Base-by-base conservation (phyloP, 2,888 invertebrate species). In the Drosophila kambysellisi region DNA sequence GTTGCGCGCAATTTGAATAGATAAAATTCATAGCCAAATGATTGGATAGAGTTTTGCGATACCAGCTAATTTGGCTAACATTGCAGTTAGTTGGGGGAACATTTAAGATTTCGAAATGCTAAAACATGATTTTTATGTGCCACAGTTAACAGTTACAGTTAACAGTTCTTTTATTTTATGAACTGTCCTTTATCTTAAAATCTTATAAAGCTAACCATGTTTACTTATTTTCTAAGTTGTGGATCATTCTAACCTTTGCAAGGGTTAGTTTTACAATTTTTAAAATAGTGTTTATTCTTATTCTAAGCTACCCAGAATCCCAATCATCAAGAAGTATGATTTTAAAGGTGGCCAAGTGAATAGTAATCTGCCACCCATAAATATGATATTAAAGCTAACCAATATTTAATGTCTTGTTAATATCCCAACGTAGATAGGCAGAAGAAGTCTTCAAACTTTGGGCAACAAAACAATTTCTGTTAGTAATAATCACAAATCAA, bases 401-500 rank as follows among this genome's bases (percentile, higher is more conserved):
- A 48, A 50, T 29, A 30, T 48, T 63, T 70, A 77, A 70, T 60
- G 74, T 20, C 56, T 50, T 74, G 53, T 70, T 65, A 64, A 70
- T 73, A 51, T 61, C 25, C 20, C 6, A 30, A 41, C 11, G 25
- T 41, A 43, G 70, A 69, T 61, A 56, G 56, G 30, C 61, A 37
- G 33, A 59, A 37, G 33, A 59, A 35, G 69, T 52, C 32, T 59
- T 59, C 66, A 64, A 76, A 68, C 56, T 46, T 71, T 35, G 53
- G 56, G 48, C 37, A 37, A 25, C 54, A 29, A 60, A 77, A 64
- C 66, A 78, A 61, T 70, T 67, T 59, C 62, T 39, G 30, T 41
- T 41, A 37, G 74, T 56, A 74, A 78, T 77, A 77, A 77, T 74
- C 76, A 78, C 76, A 77, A 78, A 78, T 79, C 77, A 77, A 69